Base-by-base conservation (phyloP, 2,113 vertebrate species). In the Plectropomus leopardus region DNA sequence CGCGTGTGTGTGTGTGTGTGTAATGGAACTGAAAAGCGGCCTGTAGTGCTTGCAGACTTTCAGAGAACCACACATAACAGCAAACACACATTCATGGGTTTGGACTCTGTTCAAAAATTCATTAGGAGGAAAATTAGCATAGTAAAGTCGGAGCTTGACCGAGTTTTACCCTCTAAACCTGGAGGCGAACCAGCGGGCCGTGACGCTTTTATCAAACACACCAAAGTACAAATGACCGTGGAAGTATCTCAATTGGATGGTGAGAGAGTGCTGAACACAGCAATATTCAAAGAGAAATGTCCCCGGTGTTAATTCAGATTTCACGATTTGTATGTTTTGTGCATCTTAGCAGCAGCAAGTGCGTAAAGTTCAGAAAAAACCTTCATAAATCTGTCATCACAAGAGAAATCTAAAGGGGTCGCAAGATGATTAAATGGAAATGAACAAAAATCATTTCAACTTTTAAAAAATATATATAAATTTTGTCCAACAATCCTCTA, bases 111-210 rank as follows among this genome's bases (percentile, higher is more conserved):
- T 61, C 63, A 77, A 34, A 76, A 44, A 65, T 60, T 53, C 57
- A 76, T 76, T 55, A 60, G 0, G 64, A 74, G 68, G n/a, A 13
- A 67, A 66, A 80, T 67, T 75, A 42, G 69, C 59, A 57, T 55
- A 30, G 60, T 23, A 45, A 48, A 84, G 64, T 14, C 21, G 2
- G 34, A 72, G 58, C 61, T 54, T 48, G 74, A 82, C 82, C 30
- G 83, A 88, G 26, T 57, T 57, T 34, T 42, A 21, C 65, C 47
- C 55, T 66, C 48, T 30, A 57, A 14, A 63, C 57, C 80, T 66
- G 24, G 32, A 66, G 82, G 58, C 6, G 5, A 64, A 32, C n/a
- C 54, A 28, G 55, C 7, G 30, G 72, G 40, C 36, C 3, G 45
- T 36, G 75, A 45, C 17, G 9, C 71, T 59, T 69, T 21, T 15